Percentiles rank a stretch among this genome's conserved stretches.
phyloP scores from a whole-genome alignment of 2,888 invertebrate genomes.

The Archips xylosteana region DNA sequence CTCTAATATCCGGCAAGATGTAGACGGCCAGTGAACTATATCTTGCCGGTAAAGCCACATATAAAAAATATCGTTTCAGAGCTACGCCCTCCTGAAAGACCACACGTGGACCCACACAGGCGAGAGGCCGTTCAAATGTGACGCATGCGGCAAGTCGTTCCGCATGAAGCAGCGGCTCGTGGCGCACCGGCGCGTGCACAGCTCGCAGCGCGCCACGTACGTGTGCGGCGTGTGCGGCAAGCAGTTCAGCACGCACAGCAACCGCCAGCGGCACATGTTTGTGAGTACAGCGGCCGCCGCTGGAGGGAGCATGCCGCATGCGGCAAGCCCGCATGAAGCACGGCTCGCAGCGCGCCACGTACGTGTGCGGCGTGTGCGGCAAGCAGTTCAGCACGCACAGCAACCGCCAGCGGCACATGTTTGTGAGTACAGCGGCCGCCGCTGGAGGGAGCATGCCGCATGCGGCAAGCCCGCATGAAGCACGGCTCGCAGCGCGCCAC shows the following conservation, averaged over 20 bases:
- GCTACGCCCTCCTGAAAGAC: slow-evolving; percentile 75
- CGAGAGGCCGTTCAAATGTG: slow-evolving; percentile 76
- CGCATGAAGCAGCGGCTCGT: slow-evolving; percentile 73
- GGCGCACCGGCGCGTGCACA: slow-evolving; percentile 71
- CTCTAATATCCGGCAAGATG: no score
- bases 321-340: slow-evolving; percentile 76
- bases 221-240: slow-evolving; percentile 71
- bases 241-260: slow-evolving; percentile 74
- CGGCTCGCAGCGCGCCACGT: slow-evolving; percentile 59
- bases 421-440: slow-evolving; percentile 61
- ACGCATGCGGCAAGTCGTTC: slow-evolving; percentile 72
- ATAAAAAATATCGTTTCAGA: slow-evolving; percentile 53
- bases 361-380: slow-evolving; percentile 69
- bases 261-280: slow-evolving; percentile 77
- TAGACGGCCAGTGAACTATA: no score
- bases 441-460: no score
- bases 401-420: slow-evolving; percentile 77
- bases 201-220: slow-evolving; percentile 60
- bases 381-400: slow-evolving; percentile 76
- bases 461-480: slow-evolving; percentile 76
- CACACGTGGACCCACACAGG: slow-evolving; percentile 80
- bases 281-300: slow-evolving; percentile 60
- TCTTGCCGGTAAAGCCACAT: no score
- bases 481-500: slow-evolving; percentile 62
- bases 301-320: no score